These are phyloP conservation scores for Himalopsyche kuldschensis DNA, from an alignment of 2,888 invertebrate species.

Conservation along the genomic window DNA sequence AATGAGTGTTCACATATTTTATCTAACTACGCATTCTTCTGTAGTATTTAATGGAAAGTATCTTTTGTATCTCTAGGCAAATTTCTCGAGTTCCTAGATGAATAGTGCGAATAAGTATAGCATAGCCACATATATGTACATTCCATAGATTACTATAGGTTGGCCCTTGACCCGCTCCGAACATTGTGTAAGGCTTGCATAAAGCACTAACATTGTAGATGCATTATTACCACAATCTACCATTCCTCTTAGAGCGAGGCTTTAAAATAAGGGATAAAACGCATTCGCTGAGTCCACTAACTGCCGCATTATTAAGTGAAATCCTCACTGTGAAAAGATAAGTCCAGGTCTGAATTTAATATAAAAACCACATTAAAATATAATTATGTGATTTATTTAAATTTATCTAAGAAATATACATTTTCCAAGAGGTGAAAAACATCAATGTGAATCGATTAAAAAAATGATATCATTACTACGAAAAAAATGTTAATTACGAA, in stretches of 20 bases:
- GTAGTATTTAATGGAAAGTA: too few species aligned
- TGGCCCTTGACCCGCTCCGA: constrained; percentile 15
- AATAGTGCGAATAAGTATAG: neutral
- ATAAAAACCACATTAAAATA: too few species aligned
- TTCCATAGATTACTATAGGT: neutral
- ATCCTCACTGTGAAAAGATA: neutral
- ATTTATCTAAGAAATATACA: too few species aligned
- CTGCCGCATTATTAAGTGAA: constrained; percentile 20
- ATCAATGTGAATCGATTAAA: too few species aligned
- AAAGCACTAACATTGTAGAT: constrained; percentile 10
- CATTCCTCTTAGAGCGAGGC: constrained; percentile 13
- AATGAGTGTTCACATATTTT: too few species aligned
- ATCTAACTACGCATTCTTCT: too few species aligned
- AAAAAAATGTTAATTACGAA: too few species aligned
- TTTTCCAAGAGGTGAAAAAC: too few species aligned
- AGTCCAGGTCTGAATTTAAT: neutral
- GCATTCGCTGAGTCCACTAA: constrained; percentile 20
- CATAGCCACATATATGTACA: neutral
- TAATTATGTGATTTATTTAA: too few species aligned
- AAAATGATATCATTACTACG: too few species aligned
- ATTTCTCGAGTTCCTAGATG: neutral
- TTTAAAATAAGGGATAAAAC: constrained; percentile 12
- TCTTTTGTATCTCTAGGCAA: too few species aligned
- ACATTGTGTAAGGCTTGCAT: constrained; percentile 6
- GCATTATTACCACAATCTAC: constrained; percentile 34